These are phyloP conservation scores for Spondyliosoma cantharus DNA, from an alignment of 2,797 vertebrate genomes.

Conservation along the genomic window DNA sequence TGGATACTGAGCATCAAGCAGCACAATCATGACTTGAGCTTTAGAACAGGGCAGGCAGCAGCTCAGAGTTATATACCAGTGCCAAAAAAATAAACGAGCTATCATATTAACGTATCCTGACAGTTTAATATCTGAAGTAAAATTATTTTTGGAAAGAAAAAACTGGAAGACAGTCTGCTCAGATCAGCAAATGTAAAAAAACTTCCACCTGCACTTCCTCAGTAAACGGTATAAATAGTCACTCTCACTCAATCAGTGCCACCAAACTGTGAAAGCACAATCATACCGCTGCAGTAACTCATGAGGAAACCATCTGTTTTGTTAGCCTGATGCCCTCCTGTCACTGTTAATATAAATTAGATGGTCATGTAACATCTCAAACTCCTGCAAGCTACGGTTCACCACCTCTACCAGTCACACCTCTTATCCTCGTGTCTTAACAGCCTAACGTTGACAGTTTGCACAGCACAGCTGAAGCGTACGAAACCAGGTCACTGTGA, in stretches of 20 bases:
- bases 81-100: background rate
- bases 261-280: slow-evolving; percentile 47
- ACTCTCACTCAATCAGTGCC: slow-evolving; percentile 15
- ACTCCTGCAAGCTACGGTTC: slow-evolving; percentile 36
- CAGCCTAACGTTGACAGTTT: slow-evolving; percentile 37
- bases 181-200: slow-evolving; percentile 3
- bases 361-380: slow-evolving; percentile 42
- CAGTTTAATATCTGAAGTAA: background rate
- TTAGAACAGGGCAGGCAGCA: slow-evolving; percentile 6
- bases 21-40: slow-evolving; percentile 26
- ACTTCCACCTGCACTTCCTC: background rate
- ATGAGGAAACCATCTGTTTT: slow-evolving; percentile 54
- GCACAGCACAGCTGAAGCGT: slow-evolving; percentile 22
- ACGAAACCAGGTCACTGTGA: slow-evolving; percentile 73
- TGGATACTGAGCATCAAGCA: slow-evolving; percentile 33
- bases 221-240: slow-evolving; percentile 12
- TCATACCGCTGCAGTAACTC: slow-evolving; percentile 23
- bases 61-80: background rate
- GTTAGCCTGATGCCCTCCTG: slow-evolving; percentile 36
- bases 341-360: slow-evolving; percentile 48
- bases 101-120: slow-evolving; percentile 5
- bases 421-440: slow-evolving; percentile 37
- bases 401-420: slow-evolving; percentile 42
- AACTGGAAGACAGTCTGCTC: slow-evolving; percentile 1
- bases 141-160: slow-evolving; percentile 25